Evolutionary conservation across 1,140 invertebrate species (phyloP).

Genomic region (Matsumurasca onukii): DNA sequence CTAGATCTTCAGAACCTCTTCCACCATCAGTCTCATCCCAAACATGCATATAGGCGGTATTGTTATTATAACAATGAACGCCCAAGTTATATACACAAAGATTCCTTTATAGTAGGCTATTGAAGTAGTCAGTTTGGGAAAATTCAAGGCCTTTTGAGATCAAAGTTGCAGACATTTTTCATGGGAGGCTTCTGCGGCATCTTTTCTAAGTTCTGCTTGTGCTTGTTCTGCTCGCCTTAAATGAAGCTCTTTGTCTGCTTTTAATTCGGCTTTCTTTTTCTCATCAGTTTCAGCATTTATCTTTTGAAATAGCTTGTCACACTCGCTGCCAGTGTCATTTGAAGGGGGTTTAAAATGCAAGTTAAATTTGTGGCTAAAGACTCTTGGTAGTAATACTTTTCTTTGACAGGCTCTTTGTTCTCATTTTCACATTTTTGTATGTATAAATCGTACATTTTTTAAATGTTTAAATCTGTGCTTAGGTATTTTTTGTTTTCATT

Average conservation of each 20-base stretch:
- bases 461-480: conserved; percentile 50
- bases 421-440: conserved; percentile 47
- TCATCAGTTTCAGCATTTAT: conserved; percentile 16
- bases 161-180: conserved; percentile 39
- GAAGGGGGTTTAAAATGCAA: conserved; percentile 50
- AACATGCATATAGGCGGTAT: conserved; percentile 39
- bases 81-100: conserved; percentile 42
- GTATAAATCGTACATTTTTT: conserved; percentile 53
- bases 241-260: conserved; percentile 37
- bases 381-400: conserved; percentile 53
- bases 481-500: conserved; percentile 52
- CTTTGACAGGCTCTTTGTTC: conserved; percentile 48
- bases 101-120: conserved; percentile 43
- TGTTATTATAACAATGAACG: conserved; percentile 36
- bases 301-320: conserved; percentile 36
- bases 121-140: conserved; percentile 40
- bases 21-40: conserved; percentile 42
- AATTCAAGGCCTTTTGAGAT: conserved; percentile 41
- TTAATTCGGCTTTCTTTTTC: conserved; percentile 31
- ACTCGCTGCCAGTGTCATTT: conserved; percentile 44
- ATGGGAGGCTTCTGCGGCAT: conserved; percentile 32
- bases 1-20: conserved; percentile 41
- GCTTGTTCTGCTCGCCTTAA: conserved; percentile 36
- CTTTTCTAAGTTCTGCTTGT: conserved; percentile 30
- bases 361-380: conserved; percentile 52